These are phyloP conservation scores for Rhagoletis zephyria DNA, from an alignment of 1,140 invertebrate genomes.

Conservation along the genomic window DNA sequence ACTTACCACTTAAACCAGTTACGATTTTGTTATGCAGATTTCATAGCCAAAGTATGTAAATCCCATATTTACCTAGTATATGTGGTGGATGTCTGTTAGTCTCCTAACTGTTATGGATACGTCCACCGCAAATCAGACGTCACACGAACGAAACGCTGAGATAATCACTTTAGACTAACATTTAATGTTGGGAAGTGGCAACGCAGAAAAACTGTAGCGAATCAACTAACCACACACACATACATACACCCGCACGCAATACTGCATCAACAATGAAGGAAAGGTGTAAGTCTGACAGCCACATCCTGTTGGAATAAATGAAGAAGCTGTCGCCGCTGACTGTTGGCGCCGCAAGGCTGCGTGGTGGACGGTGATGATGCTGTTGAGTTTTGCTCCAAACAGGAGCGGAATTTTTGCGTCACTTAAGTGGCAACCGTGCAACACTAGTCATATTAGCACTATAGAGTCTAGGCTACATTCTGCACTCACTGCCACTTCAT, in stretches of 20 bases:
- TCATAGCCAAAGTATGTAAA: background rate
- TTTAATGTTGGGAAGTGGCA: background rate
- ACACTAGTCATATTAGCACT: conserved; percentile 24
- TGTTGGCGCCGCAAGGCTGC: conserved; percentile 19
- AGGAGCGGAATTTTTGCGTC: conserved; percentile 39
- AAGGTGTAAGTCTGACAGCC: conserved; percentile 29
- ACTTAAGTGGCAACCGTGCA: conserved; percentile 33
- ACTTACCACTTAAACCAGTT: conserved; percentile 49
- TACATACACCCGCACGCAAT: background rate
- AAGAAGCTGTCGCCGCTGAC: conserved; percentile 34
- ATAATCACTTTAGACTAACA: conserved; percentile 51
- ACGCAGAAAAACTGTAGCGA: background rate
- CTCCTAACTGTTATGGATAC: conserved; percentile 22
- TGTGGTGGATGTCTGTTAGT: background rate
- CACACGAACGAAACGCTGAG: conserved; percentile 25
- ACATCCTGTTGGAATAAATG: conserved; percentile 22
- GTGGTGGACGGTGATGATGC: background rate
- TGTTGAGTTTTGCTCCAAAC: conserved; percentile 20
- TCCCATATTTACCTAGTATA: background rate
- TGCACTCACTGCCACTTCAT: background rate
- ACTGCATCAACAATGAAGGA: background rate
- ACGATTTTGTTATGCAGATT: conserved; percentile 51
- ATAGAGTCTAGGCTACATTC: background rate
- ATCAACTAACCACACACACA: background rate
- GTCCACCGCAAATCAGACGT: conserved; percentile 41